phyloP scores from a whole-genome alignment of 2,113 vertebrate species.

The Rhinopomastus cyanomelas region DNA sequence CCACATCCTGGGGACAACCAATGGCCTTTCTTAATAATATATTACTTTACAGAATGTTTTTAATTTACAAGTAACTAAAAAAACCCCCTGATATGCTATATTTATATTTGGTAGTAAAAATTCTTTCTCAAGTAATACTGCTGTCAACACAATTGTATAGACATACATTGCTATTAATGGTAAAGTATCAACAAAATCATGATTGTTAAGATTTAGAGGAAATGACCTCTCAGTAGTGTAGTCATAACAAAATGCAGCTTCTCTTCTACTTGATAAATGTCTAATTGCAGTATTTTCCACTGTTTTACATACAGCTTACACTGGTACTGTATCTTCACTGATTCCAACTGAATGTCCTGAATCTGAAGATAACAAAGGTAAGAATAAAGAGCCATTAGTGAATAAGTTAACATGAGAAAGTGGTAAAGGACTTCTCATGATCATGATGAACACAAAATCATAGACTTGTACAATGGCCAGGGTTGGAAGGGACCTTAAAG shows the following conservation, averaged over 20 bases:
- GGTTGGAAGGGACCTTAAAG: no score
- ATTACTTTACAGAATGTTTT: conserved; percentile 66
- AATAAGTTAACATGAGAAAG: neutral
- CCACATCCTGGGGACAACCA: conserved; percentile 66
- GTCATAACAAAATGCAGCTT: neutral
- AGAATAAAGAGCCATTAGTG: neutral
- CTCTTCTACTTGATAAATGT: neutral
- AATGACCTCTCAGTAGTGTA: neutral
- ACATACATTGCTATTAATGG: neutral
- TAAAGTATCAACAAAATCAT: neutral
- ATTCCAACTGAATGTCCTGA: neutral
- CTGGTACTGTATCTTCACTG: neutral
- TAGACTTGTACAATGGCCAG: no score
- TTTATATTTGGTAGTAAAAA: conserved; percentile 46
- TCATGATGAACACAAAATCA: neutral
- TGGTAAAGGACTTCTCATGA: neutral
- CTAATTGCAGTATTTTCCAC: neutral
- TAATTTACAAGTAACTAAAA: conserved; percentile 70
- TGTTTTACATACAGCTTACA: neutral
- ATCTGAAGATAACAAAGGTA: neutral
- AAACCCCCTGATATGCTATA: conserved; percentile 56
- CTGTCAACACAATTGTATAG: neutral
- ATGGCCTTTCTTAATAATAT: conserved; percentile 73
- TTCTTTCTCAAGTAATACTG: neutral
- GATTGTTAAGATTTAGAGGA: neutral